Percentiles rank a stretch among this genome's conserved stretches.
These are phyloP conservation scores for Epinephelus coioides DNA, from an alignment of 2,797 vertebrate genomes.

Conservation along the genomic window DNA sequence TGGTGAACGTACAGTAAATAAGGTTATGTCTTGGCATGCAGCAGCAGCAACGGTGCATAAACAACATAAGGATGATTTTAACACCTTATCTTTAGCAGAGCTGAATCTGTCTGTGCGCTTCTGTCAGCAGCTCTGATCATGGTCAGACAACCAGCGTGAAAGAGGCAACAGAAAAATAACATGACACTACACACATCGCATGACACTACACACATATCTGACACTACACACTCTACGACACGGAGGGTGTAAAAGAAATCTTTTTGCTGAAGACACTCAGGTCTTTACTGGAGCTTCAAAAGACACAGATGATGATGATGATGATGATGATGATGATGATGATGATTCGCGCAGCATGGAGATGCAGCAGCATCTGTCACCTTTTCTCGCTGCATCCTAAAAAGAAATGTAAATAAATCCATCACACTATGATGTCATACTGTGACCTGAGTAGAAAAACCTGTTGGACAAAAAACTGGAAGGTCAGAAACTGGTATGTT, in stretches of 20 bases:
- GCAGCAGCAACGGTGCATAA: constrained; percentile 27
- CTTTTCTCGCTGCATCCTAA: too few relatives aligned
- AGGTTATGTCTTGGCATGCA: constrained; percentile 3
- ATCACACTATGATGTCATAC: too few relatives aligned
- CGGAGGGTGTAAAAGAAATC: neutral
- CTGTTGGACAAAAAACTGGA: too few relatives aligned
- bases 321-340: too few relatives aligned
- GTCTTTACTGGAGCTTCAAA: too few relatives aligned
- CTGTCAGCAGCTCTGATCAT: constrained; percentile 30
- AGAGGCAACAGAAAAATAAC: constrained; percentile 9
- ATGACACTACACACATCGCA: neutral
- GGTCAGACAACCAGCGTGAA: constrained; percentile 33
- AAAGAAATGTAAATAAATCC: too few relatives aligned
- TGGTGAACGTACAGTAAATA: neutral
- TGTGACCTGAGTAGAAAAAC: too few relatives aligned
- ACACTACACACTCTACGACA: neutral
- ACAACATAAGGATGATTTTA: constrained; percentile 62
- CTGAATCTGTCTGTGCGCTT: constrained; percentile 55
- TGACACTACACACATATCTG: neutral
- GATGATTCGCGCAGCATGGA: too few relatives aligned
- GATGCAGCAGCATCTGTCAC: too few relatives aligned
- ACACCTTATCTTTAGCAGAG: constrained; percentile 52
- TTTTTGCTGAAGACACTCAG: too few relatives aligned
- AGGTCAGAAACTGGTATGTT: too few relatives aligned
- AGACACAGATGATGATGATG: too few relatives aligned